Evolutionary conservation across 2,888 invertebrate genomes (phyloP), one percentile per base, ranked within the genome.

Genomic region (Serripes groenlandicus): DNA sequence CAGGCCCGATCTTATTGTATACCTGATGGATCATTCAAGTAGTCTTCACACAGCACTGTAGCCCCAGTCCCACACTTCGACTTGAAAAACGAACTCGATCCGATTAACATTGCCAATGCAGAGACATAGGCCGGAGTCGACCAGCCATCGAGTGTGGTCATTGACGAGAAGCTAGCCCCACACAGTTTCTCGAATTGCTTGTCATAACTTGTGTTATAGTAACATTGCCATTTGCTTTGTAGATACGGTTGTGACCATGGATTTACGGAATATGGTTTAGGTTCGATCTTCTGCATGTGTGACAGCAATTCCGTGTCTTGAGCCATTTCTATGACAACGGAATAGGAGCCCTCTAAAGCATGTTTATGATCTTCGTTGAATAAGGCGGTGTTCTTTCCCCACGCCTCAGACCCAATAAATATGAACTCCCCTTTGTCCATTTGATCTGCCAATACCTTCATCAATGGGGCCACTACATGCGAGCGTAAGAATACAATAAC

Each of bases 391-490:
- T 71, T 79, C 11, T 56, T 74, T 26, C 79, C 78, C 84, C 83
- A 87, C 18, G 85, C 72, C 52, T 84, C 84, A 1, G 88, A 88
- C 3, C 85, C 88, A 54, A 88, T 84, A 30, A 87, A 87, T 9
- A 88, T 32, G 32, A 87, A 88, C 21, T 87, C 81, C 2, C 85
- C 87, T 34, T 56, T 68, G 0, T 75, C 28, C 56, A 84, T 75
- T 35, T 62, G 30, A 18, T 28, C 23, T 3, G 66, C 35, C 0
- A 87, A 18, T n/a, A 58, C 68, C 1, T 23, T 3, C 23, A 84
- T 66, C 0, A 83, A 52, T 7, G 30, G 62, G 21, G 30, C 11
- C 5, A 83, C 26, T 1, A 78, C 70, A n/a, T 87, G 75, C 11
- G 84, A 74, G 15, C 73, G 54, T 26, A 87, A 21, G 54, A 88